A percentile compares a stretch with the other conserved stretches of the same genome.
Conservation (phyloP, 2,113 vertebrate species). For the Istiophorus platypterus region DNA sequence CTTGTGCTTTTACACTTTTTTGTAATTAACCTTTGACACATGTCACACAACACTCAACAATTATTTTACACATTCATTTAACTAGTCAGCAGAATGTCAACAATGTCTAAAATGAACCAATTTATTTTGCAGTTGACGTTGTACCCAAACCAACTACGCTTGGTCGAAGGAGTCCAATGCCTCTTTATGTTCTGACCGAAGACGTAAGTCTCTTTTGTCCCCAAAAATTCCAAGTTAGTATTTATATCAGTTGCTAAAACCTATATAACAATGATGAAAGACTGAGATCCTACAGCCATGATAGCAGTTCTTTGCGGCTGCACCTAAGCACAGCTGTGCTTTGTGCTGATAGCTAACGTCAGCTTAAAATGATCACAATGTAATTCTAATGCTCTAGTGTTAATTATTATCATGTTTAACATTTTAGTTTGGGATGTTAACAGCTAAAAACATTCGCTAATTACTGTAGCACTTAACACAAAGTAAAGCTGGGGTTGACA, state of each 20-base stretch:
- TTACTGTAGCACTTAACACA: not conserved
- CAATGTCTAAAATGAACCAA: not conserved
- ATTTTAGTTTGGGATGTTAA: too few species aligned
- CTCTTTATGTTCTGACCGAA: conserved; percentile 93
- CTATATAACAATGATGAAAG: not conserved
- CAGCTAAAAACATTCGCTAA: too few species aligned
- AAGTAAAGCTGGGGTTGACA: too few species aligned
- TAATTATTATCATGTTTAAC: too few species aligned
- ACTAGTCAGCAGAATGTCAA: not conserved
- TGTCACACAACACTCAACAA: too few species aligned
- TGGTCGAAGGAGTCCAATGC: conserved; percentile 90
- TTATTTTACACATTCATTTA: not conserved
- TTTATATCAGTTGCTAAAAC: not conserved
- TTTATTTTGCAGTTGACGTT: conserved; percentile 85
- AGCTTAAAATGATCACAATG: too few species aligned
- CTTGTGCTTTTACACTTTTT: not conserved
- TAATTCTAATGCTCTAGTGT: too few species aligned
- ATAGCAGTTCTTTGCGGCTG: not conserved
- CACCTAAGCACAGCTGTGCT: not conserved
- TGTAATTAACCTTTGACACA: not conserved
- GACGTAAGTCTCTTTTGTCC: conserved; percentile 83
- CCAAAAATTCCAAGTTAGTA: not conserved
- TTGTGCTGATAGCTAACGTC: too few species aligned
- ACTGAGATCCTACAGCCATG: not conserved
- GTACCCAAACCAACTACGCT: conserved; percentile 87